Evolutionary conservation across 2,113 vertebrate genomes (phyloP).

Genomic region (Pseudopipra pipra): DNA sequence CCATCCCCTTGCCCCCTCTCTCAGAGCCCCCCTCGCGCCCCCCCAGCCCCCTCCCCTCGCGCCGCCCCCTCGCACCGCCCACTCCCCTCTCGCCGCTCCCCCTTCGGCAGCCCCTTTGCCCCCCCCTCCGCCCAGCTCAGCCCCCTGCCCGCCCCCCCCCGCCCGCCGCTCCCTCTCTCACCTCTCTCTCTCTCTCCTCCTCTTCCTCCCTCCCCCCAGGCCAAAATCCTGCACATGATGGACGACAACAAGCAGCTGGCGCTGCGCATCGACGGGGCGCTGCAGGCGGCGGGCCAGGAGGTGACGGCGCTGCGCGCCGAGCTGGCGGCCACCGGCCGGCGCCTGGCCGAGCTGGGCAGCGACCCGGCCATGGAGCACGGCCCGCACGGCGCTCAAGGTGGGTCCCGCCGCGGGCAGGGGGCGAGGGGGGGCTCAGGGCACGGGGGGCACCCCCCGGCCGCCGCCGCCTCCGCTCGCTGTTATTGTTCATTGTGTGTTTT

Average conservation of each 20-base stretch:
- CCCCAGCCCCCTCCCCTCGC: no score
- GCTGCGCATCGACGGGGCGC: constrained; percentile 89
- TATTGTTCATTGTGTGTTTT: background rate
- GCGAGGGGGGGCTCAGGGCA: background rate
- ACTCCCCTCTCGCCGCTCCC: no score
- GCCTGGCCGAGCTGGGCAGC: constrained; percentile 85
- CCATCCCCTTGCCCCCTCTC: no score
- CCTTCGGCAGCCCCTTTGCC: no score
- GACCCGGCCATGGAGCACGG: constrained; percentile 79
- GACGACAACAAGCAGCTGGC: constrained; percentile 93
- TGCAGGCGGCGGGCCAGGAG: constrained; percentile 90
- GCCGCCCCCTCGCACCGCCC: no score
- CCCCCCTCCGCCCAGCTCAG: no score
- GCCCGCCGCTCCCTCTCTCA: no score
- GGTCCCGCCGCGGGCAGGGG: background rate
- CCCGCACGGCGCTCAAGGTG: constrained; percentile 82
- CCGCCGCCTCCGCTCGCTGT: background rate
- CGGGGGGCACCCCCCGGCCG: no score
- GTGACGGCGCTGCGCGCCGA: constrained; percentile 90
- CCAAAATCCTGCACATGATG: constrained; percentile 76
- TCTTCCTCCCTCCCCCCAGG: no score
- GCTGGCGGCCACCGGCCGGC: constrained; percentile 87
- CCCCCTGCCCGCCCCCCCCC: no score
- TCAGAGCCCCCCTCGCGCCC: no score
- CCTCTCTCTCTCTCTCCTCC: no score